phyloP scores from a whole-genome alignment of 2,888 invertebrate genomes.

The Acanthosepion esculentum region DNA sequence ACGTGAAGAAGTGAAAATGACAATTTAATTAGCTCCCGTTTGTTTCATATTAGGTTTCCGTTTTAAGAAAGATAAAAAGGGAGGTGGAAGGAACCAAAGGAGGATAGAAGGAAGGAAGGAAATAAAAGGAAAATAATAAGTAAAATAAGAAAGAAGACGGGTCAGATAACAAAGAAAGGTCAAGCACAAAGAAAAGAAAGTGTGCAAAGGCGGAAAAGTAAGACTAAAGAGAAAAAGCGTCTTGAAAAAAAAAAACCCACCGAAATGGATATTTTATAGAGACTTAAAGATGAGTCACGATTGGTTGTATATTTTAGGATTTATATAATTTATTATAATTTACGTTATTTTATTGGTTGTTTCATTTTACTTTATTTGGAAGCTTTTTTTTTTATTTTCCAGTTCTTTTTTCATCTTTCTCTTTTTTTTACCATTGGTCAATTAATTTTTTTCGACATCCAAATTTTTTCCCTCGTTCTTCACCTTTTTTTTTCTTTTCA shows the following conservation, averaged over 20 bases:
- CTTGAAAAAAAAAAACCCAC: background rate
- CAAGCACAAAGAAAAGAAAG: background rate
- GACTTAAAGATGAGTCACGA: too few relatives aligned
- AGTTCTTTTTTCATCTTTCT: too few relatives aligned
- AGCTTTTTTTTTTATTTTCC: too few relatives aligned
- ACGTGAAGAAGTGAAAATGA: background rate
- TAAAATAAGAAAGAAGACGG: background rate
- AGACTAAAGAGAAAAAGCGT: background rate
- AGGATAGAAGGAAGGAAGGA: background rate
- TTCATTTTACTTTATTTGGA: background rate
- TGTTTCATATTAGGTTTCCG: background rate
- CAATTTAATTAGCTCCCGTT: background rate
- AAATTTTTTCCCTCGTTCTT: too few relatives aligned
- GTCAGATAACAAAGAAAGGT: background rate
- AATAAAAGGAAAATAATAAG: background rate
- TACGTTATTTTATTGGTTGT: background rate
- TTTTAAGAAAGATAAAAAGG: background rate
- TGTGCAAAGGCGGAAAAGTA: rapidly evolving
- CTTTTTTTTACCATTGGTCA: too few relatives aligned
- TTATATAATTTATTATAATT: too few relatives aligned
- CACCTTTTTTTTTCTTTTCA: too few relatives aligned
- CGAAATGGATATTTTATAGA: background rate
- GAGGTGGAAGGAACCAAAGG: background rate
- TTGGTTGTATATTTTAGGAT: too few relatives aligned
- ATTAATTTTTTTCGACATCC: too few relatives aligned